Base-by-base conservation (phyloP, 2,888 invertebrate species). In the Microdon myrmicae region DNA sequence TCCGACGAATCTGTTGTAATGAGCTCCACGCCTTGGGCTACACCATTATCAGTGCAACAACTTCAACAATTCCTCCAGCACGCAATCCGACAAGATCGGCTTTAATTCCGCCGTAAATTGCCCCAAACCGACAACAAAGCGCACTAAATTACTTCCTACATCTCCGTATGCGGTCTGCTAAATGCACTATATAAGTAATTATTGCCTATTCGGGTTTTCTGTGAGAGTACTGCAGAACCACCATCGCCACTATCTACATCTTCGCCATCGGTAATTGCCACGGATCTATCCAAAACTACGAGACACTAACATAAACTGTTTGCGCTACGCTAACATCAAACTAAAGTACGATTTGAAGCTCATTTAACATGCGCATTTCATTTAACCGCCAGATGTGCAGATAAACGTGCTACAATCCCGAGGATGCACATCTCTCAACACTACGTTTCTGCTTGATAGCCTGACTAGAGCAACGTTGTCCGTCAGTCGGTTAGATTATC, bases 341-440 rank as follows among this genome's bases (percentile, higher is more conserved):
- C 64, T 56, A 58, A 64, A 64, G 58, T 64, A 64, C 64, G 58
- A 64, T 64, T 64, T 64, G 47, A 64, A 64, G 64, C 64, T 64
- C 64, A 64, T 64, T 64, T 53, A 64, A 64, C 64, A 64, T 64
- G 64, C 64, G 64, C 64, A 64, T 64, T 64, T 64, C 58, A 64
- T 64, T 64, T 64, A 64, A 64, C 64, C 58, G 58, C 64, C 64
- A 64, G 64, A 64, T 64, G 64, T 64, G 64, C 64, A 64, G 64
- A 64, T 64, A 64, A 64, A 64, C 58, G 64, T 58, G 58, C 45
- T 64, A 64, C 47, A 64, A 45, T 35, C 7, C 23, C 34, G 39
- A 26, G 13, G 44, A 44, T 59, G 26, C 31, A 39, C 4, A 26
- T 31, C 44, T 25, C 14, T 8, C 17, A 48, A 38, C 37, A 41